Conservation (phyloP, 1,140 invertebrate species). For the Diorhabda carinulata region DNA sequence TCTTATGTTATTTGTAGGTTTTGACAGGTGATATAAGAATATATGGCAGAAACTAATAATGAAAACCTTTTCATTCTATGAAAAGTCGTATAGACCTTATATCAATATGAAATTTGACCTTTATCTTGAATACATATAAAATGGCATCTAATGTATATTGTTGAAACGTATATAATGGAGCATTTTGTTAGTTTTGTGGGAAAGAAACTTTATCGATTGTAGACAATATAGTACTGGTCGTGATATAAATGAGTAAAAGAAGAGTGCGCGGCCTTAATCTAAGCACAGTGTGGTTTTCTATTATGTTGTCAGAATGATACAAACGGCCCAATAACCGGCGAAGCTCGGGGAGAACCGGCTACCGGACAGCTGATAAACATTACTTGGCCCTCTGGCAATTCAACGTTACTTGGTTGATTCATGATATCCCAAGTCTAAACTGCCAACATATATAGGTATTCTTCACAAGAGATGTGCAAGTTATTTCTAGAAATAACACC, state of each 20-base stretch:
- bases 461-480: not conserved
- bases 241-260: slow-evolving; percentile 35
- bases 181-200: not conserved
- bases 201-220: slow-evolving; percentile 28
- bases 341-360: slow-evolving; percentile 33
- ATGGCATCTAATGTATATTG: no score
- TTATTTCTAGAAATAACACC: not conserved
- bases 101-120: no score
- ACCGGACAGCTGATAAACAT: slow-evolving; percentile 44
- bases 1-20: no score
- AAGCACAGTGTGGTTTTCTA: slow-evolving; percentile 42
- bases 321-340: slow-evolving; percentile 44
- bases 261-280: slow-evolving; percentile 39
- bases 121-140: no score
- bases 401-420: slow-evolving; percentile 35
- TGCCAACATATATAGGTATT: not conserved
- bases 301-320: slow-evolving; percentile 46
- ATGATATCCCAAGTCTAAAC: not conserved
- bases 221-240: slow-evolving; percentile 30
- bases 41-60: no score
- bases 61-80: no score
- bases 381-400: slow-evolving; percentile 34
- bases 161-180: not conserved
- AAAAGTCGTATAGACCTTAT: no score
- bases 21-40: no score